Evolutionary conservation across 1,140 invertebrate species (phyloP).

Genomic region (Drosophila repleta): DNA sequence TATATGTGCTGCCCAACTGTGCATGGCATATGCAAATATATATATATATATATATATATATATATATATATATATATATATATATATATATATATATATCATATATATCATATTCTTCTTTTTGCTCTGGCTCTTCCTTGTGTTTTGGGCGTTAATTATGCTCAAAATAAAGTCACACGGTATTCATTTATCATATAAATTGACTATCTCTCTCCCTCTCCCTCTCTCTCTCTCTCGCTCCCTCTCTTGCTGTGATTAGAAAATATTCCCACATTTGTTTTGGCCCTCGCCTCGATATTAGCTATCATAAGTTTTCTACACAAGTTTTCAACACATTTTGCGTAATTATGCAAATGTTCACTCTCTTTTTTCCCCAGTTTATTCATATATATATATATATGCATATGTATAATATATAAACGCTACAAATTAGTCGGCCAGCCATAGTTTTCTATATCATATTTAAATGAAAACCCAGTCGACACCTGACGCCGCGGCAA

Average conservation of each 20-base stretch:
- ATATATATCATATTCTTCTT: too few relatives aligned
- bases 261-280: constrained; percentile 39
- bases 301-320: constrained; percentile 62
- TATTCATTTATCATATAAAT: constrained; percentile 13
- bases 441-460: constrained; percentile 46
- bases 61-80: too few relatives aligned
- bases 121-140: not conserved
- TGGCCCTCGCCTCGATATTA: constrained; percentile 31
- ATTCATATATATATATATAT: constrained; percentile 28
- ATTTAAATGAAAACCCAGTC: constrained; percentile 46
- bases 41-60: too few relatives aligned
- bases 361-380: not conserved
- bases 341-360: constrained; percentile 70
- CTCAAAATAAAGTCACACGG: constrained; percentile 26
- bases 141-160: constrained; percentile 27
- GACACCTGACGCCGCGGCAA: too few relatives aligned
- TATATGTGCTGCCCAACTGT: too few relatives aligned
- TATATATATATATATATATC: too few relatives aligned
- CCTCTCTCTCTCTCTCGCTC: constrained; percentile 12
- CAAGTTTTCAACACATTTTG: constrained; percentile 61
- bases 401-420: too few relatives aligned
- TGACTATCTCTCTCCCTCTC: constrained; percentile 26
- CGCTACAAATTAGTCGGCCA: constrained; percentile 67
- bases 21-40: too few relatives aligned
- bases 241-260: constrained; percentile 8